Evolutionary conservation across 2,888 invertebrate genomes (phyloP).

Genomic region (Gandaritis pyraliata): DNA sequence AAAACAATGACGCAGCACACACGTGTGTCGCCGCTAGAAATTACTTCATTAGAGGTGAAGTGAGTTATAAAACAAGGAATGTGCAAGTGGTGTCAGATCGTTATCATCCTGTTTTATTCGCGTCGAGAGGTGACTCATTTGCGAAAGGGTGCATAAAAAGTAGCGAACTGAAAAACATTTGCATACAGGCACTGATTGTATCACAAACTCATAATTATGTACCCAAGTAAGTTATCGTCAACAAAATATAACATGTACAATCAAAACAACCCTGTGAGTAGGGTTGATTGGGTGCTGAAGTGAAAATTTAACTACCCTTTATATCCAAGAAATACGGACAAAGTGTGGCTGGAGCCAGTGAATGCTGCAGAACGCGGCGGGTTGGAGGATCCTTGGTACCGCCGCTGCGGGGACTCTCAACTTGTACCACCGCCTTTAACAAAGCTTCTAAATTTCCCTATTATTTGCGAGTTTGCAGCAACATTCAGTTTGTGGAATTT

Average conservation of each 20-base stretch:
- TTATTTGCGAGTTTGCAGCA: slow-evolving; percentile 49
- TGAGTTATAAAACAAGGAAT: slow-evolving; percentile 8
- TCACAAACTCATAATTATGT: slow-evolving; percentile 5
- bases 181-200: slow-evolving; percentile 10
- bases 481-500: slow-evolving; percentile 42
- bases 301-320: too few species aligned
- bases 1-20: too few species aligned
- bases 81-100: slow-evolving; percentile 2
- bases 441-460: slow-evolving; percentile 47
- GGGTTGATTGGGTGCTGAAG: too few species aligned
- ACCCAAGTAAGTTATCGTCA: slow-evolving; percentile 3
- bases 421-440: slow-evolving; percentile 36
- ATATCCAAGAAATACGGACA: background rate
- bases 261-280: background rate
- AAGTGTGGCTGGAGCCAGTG: background rate
- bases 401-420: background rate
- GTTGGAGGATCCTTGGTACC: background rate
- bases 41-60: background rate
- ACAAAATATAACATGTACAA: slow-evolving; percentile 7
- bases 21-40: too few species aligned
- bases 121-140: slow-evolving; percentile 13
- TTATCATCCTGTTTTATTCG: slow-evolving; percentile 9
- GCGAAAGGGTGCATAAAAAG: slow-evolving; percentile 22
- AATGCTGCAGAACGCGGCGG: background rate
- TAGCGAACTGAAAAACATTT: slow-evolving; percentile 6